Base-by-base conservation (phyloP, 2,888 invertebrate genomes). In the Andrena bucephala region DNA sequence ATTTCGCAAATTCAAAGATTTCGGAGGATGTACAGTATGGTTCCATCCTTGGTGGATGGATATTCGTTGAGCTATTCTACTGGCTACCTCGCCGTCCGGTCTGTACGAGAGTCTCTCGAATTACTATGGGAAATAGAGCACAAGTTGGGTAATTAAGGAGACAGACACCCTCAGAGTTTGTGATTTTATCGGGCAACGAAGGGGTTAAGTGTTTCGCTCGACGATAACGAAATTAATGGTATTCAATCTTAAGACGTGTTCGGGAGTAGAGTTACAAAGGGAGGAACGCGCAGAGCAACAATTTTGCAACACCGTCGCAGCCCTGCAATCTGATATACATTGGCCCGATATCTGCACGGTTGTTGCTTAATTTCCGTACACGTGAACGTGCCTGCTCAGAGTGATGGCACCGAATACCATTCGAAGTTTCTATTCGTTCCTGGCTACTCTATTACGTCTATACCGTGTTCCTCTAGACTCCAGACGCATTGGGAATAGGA, bases 371-470 rank as follows among this genome's bases (percentile, higher is more conserved):
- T 87, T 87, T 87, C 74, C 48, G 62, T 69, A 48, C 69, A 84
- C 72, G 75, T 81, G 76, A 79, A 85, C 79, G 66, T 70, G 67
- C 66, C 36, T 13, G n/a, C 62, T n/a, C 60, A 31, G 85, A 69
- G 83, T 24, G 77, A 77, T 72, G 77, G 72, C 71, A 42, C 70
- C 74, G 85, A 87, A 87, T 87, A 77, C 76, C 83, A 78, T 83
- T 74, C 74, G 68, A 74, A 85, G 76, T 77, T 85, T 87, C 85
- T 57, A 83, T 76, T 52, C 69, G 57, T 50, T 7, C 42, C 76
- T 77, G 83, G 83, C 83, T 77, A 79, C 87, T 83, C 87, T 78
- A 81, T 87, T 85, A 85, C 83, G 62, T 76, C 68, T 83, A 33
- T 72, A 81, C n/a, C 80, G 72, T 42, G 63, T 59, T 27, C 74